Percentiles rank a stretch among this genome's conserved stretches.
Evolutionary conservation across 2,888 invertebrate genomes (phyloP).

Genomic region (Uloborus plumipes): DNA sequence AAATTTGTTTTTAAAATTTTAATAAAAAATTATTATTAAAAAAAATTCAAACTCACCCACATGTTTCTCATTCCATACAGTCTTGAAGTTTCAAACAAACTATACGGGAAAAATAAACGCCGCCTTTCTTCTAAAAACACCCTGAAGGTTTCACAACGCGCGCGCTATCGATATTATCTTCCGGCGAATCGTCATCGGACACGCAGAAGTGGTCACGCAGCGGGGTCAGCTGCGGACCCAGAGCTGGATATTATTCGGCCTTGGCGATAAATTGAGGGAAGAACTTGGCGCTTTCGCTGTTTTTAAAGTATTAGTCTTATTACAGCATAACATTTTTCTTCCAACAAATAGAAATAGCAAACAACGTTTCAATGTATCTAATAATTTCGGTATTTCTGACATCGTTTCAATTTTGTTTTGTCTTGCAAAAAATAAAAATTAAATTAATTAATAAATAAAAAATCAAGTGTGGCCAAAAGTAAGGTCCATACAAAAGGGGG

Average conservation of each 20-base stretch:
- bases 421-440: no score
- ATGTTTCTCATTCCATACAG: conserved; percentile 12
- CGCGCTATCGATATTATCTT: conserved; percentile 25
- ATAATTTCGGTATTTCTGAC: no score
- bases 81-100: neutral
- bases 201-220: conserved; percentile 48
- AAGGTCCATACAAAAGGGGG: no score
- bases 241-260: conserved; percentile 11
- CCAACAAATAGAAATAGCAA: no score
- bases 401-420: no score
- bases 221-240: conserved; percentile 29
- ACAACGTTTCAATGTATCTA: no score
- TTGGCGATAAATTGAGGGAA: conserved; percentile 9
- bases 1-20: neutral
- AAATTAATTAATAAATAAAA: no score
- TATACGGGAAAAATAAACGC: conserved; percentile 9
- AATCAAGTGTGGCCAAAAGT: no score
- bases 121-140: conserved; percentile 20
- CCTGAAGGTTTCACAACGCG: conserved; percentile 32
- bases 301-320: no score
- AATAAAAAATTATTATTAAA: neutral
- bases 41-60: conserved; percentile 9
- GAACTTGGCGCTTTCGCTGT: no score
- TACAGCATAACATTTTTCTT: no score
- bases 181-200: conserved; percentile 37